phyloP scores from a whole-genome alignment of 2,888 invertebrate genomes.

The Diogma glabrata region DNA sequence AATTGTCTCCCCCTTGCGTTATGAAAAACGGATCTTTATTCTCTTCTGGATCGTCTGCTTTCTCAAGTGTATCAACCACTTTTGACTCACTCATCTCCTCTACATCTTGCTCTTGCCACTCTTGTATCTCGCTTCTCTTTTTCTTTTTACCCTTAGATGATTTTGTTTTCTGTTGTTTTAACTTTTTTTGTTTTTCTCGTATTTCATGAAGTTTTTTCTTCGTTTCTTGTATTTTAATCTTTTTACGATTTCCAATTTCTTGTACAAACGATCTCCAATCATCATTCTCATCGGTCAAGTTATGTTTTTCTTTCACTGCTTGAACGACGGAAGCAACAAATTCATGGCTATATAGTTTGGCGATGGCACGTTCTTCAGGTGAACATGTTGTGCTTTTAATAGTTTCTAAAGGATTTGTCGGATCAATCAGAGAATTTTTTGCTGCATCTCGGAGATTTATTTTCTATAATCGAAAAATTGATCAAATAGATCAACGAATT shows the following conservation, averaged over 20 bases:
- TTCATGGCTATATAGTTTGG: conserved; percentile 1
- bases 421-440: neutral
- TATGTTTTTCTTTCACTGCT: conserved; percentile 1
- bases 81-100: conserved; percentile 15
- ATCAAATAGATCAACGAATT: too few species aligned
- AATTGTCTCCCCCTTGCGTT: conserved; percentile 30
- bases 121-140: neutral
- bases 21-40: conserved; percentile 30
- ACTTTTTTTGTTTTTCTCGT: neutral
- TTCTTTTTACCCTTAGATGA: conserved; percentile 15
- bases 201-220: conserved; percentile 6
- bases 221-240: neutral
- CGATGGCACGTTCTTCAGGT: neutral
- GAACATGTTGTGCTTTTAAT: neutral
- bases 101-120: conserved; percentile 13
- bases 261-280: conserved; percentile 1
- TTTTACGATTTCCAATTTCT: conserved; percentile 3
- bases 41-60: neutral
- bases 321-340: neutral
- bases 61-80: neutral
- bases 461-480: too few species aligned
- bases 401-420: neutral
- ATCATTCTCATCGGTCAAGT: neutral
- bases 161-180: conserved; percentile 5
- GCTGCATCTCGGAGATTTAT: neutral